These are phyloP conservation scores for Perdita meconis DNA, from an alignment of 2,888 invertebrate species.

Conservation along the genomic window DNA sequence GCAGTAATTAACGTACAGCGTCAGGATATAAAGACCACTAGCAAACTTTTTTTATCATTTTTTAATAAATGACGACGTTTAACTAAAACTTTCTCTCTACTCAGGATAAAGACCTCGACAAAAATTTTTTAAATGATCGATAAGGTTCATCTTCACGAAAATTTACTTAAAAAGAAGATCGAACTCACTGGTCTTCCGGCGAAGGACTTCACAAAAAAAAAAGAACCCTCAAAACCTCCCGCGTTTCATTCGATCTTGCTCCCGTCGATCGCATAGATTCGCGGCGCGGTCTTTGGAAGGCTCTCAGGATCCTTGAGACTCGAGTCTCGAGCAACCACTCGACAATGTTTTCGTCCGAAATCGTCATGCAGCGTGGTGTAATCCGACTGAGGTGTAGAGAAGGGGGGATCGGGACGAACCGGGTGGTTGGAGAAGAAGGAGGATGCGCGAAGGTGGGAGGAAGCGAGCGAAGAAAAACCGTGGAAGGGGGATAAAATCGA, in stretches of 20 bases:
- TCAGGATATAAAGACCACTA: too few relatives aligned
- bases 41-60: too few relatives aligned
- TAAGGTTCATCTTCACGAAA: too few relatives aligned
- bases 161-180: too few relatives aligned
- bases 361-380: constrained; percentile 65
- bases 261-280: constrained; percentile 18
- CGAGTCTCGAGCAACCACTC: constrained; percentile 56
- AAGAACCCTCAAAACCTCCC: background rate
- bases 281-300: constrained; percentile 27
- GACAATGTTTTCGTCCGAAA: constrained; percentile 68
- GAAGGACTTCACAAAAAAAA: too few relatives aligned
- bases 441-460: constrained; percentile 33
- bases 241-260: constrained; percentile 1
- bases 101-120: too few relatives aligned
- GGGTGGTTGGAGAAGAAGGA: constrained; percentile 12
- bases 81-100: too few relatives aligned
- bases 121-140: too few relatives aligned
- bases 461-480: constrained; percentile 51
- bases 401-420: background rate
- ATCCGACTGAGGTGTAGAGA: constrained; percentile 21
- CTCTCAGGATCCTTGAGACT: constrained; percentile 32
- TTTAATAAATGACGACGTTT: too few relatives aligned
- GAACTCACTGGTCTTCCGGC: too few relatives aligned
- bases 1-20: too few relatives aligned
- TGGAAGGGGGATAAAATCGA: constrained; percentile 39